Base-by-base conservation (phyloP, 2,113 vertebrate species). In the Hyla sarda region DNA sequence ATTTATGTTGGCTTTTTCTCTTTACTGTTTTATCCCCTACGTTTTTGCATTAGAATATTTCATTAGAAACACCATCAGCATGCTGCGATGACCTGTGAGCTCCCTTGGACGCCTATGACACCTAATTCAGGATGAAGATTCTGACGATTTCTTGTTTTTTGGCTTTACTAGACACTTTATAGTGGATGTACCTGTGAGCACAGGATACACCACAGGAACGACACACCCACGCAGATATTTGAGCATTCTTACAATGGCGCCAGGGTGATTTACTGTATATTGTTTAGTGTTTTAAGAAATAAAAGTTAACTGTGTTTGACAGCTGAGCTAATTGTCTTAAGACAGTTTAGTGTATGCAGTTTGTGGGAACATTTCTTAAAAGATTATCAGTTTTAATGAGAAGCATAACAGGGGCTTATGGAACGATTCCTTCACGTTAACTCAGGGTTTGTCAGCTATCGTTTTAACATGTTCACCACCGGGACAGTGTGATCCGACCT, bases 301-400 rank as follows among this genome's bases (percentile, higher is more conserved):
- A 86, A 86, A 86, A 81, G 67, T 71, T 72, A 81, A 80, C 84
- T 62, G 32, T 84, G 82, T 80, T 86, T 71, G 65, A 86, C 84
- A 45, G 65, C 56, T 81, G 76, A 86, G 73, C 84, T 81, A 81
- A 86, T 81, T 86, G 50, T 86, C 76, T 54, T 58, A 72, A 54
- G 84, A 86, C 76, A 60, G 50, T 81, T 30, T 73, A 71, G 65
- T 73, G 47, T 30, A 73, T 48, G 32, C 65, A n/a, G 65, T 73
- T 80, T 81, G 56, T 81, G 84, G 67, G 84, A 86, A 80, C 50
- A 23, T 67, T 80, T 45, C 84, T 86, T 81, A 81, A 76, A 73
- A 72, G 76, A 81, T 86, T 86, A 86, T 69, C 84, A 73, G 76
- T 81, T 86, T 86, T 86, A 86, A 86, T 60, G 28, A 81, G 84